Evolutionary conservation across 1,140 invertebrate genomes (phyloP).

Genomic region (Bombus difficillimus): DNA sequence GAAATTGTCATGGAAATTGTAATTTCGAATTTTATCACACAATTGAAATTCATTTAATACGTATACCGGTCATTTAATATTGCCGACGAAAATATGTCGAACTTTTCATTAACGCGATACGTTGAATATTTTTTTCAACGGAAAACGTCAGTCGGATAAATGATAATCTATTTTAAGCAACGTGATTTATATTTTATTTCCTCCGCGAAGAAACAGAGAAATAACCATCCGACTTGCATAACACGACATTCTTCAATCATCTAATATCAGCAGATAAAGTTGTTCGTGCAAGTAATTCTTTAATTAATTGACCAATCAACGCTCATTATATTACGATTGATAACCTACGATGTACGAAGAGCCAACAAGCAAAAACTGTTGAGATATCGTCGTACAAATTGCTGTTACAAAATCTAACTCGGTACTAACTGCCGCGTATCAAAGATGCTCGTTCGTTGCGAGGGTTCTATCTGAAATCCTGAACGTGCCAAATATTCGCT

Average conservation of each 20-base stretch:
- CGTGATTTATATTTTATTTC: not conserved
- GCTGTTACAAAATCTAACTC: not conserved
- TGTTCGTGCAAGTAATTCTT: too few species aligned
- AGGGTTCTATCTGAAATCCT: too few species aligned
- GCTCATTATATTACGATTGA: not conserved
- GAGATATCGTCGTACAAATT: not conserved
- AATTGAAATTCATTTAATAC: not conserved
- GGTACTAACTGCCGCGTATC: not conserved
- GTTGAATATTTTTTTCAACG: not conserved
- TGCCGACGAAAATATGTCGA: not conserved
- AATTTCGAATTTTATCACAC: not conserved
- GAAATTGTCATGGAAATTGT: not conserved
- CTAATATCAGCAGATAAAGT: not conserved
- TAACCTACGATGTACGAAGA: not conserved
- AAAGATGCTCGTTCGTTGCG: not conserved
- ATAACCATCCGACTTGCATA: not conserved
- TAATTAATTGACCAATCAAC: not conserved
- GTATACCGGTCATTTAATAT: not conserved
- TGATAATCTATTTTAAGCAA: not conserved
- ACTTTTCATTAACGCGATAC: not conserved
- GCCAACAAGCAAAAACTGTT: not conserved
- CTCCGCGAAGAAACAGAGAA: not conserved
- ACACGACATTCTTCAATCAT: not conserved
- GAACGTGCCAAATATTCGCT: too few species aligned
- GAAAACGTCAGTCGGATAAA: not conserved